Evolutionary conservation across 2,797 vertebrate genomes (phyloP).

Genomic region (Ispidina lecontei): DNA sequence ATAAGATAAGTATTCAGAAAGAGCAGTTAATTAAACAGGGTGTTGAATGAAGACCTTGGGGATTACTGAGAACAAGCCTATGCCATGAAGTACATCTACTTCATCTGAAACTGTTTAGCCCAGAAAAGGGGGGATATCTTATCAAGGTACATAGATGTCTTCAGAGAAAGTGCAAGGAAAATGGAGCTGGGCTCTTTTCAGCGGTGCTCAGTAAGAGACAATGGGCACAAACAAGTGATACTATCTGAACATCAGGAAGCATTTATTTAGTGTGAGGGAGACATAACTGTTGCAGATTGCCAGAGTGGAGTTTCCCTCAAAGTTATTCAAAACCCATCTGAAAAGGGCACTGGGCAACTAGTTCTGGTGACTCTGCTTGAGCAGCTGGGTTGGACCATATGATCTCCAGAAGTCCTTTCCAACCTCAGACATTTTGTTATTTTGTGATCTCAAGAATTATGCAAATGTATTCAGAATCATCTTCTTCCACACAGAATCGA

Average conservation of each 20-base stretch:
- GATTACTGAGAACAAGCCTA: neutral
- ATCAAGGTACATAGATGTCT: neutral
- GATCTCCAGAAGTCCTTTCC: neutral
- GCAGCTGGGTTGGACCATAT: neutral
- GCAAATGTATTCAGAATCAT: neutral
- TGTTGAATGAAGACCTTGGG: neutral
- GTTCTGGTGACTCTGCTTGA: neutral
- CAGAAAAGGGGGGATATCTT: neutral
- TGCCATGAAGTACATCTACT: neutral
- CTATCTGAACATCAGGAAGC: neutral
- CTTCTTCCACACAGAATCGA: neutral
- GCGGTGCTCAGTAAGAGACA: neutral
- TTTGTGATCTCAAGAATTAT: neutral
- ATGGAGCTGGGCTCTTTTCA: neutral
- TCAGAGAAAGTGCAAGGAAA: neutral
- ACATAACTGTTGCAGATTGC: neutral
- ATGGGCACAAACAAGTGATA: neutral
- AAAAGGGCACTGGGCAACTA: neutral
- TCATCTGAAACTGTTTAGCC: neutral
- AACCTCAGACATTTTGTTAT: neutral
- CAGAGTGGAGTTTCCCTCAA: neutral
- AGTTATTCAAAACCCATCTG: neutral
- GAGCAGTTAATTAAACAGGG: neutral
- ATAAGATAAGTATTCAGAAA: neutral
- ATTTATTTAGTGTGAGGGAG: neutral